A percentile compares a stretch with the other conserved stretches of the same genome.
Conservation (phyloP, 2,888 invertebrate species). For the Sphaerophoria taeniata region DNA sequence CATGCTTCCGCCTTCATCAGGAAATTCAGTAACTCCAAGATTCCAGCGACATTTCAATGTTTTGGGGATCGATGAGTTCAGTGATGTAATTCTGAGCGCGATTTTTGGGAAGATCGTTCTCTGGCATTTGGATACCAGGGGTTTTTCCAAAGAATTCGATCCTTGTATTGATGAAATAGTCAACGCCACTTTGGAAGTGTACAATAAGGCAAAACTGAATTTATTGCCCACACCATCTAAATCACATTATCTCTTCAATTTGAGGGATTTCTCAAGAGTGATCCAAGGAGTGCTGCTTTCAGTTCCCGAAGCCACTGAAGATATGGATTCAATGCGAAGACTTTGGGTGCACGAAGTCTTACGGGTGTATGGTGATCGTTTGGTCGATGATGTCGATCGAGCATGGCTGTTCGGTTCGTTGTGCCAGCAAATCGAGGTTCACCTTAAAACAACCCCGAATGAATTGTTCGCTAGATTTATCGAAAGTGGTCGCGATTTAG, state of each 20-base stretch:
- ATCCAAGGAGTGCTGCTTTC: conserved; percentile 96
- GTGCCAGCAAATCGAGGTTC: conserved; percentile 85
- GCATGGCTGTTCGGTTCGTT: conserved; percentile 91
- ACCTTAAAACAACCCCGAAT: conserved; percentile 88
- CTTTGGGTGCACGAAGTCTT: conserved; percentile 97
- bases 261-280: conserved; percentile 96
- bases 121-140: conserved; percentile 98
- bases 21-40: conserved; percentile 92
- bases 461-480: conserved; percentile 88
- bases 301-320: conserved; percentile 95
- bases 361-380: conserved; percentile 95
- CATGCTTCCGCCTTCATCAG: conserved; percentile 91
- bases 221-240: conserved; percentile 96
- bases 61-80: conserved; percentile 94
- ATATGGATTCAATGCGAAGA: conserved; percentile 92
- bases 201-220: conserved; percentile 91
- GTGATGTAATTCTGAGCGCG: conserved; percentile 90
- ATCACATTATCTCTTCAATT: conserved; percentile 97
- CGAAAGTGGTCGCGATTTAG: conserved; percentile 83
- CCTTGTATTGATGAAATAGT: conserved; percentile 96
- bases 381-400: conserved; percentile 92
- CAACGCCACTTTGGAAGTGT: conserved; percentile 92
- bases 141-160: conserved; percentile 97
- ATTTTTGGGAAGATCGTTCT: conserved; percentile 95
- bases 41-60: conserved; percentile 94